Evolutionary conservation across 2,888 invertebrate genomes (phyloP).

Genomic region (Melangyna quadrimaculata): DNA sequence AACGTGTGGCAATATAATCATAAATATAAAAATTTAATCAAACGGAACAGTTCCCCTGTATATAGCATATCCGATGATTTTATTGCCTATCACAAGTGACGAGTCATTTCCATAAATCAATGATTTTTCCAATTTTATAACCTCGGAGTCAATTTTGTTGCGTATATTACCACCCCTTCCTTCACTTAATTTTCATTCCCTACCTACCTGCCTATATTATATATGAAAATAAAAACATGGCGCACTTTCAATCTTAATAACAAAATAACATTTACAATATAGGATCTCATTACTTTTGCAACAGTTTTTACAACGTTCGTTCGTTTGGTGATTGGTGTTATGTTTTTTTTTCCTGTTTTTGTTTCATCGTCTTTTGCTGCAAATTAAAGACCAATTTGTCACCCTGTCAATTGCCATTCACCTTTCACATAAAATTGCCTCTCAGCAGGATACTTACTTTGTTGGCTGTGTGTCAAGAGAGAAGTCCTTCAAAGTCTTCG

Average conservation of each 20-base stretch:
- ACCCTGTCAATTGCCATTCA: slow-evolving; percentile 56
- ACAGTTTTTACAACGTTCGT: slow-evolving; percentile 5
- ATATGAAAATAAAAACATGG: background rate
- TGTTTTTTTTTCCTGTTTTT: background rate
- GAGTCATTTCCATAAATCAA: slow-evolving; percentile 36
- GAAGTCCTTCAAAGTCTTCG: slow-evolving; percentile 29
- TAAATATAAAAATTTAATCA: slow-evolving; percentile 1
- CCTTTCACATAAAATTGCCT: slow-evolving; percentile 52
- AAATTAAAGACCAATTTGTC: slow-evolving; percentile 69
- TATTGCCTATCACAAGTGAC: slow-evolving; percentile 20
- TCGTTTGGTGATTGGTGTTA: background rate
- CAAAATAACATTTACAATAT: slow-evolving; percentile 39
- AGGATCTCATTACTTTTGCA: slow-evolving; percentile 33
- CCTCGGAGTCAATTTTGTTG: background rate
- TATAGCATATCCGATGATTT: background rate
- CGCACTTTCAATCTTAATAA: slow-evolving; percentile 26
- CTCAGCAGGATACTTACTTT: slow-evolving; percentile 4
- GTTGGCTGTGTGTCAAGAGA: background rate
- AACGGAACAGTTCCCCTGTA: background rate
- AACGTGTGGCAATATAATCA: slow-evolving; percentile 3
- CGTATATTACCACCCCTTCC: background rate
- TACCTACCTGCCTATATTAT: background rate
- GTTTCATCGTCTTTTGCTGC: slow-evolving; percentile 18
- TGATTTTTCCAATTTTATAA: slow-evolving; percentile 18
- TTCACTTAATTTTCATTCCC: background rate